A percentile compares a stretch with the other conserved stretches of the same genome.
phyloP scores from a whole-genome alignment of 23 tunicate genomes.

The Styela plicata region DNA sequence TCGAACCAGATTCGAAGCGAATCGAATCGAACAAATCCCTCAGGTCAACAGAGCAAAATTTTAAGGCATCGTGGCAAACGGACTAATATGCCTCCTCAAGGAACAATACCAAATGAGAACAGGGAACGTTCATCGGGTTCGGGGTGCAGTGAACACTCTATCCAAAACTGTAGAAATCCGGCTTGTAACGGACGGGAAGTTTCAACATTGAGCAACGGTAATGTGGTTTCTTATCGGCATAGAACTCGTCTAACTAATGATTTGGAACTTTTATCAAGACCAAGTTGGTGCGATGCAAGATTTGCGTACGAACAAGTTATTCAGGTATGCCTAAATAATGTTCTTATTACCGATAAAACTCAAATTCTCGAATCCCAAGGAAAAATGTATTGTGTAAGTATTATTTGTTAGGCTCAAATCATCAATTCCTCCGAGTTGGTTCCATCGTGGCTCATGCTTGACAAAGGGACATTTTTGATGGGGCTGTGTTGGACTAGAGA shows the following conservation, averaged over 20 bases:
- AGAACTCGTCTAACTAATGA: slow-evolving; percentile 42
- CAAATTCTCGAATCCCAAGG: too few relatives aligned
- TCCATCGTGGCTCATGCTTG: too few relatives aligned
- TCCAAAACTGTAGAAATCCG: background rate
- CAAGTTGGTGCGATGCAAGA: slow-evolving; percentile 94
- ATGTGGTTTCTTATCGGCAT: background rate
- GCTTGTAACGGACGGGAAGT: background rate
- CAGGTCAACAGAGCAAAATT: background rate
- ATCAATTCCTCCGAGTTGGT: too few relatives aligned
- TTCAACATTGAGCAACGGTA: background rate
- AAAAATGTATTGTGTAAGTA: too few relatives aligned
- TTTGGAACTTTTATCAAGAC: slow-evolving; percentile 71
- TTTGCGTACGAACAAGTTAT: slow-evolving; percentile 66
- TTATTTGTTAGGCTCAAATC: too few relatives aligned
- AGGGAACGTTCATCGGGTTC: background rate
- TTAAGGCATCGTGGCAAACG: slow-evolving; percentile 7
- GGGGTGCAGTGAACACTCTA: background rate
- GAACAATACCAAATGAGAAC: background rate
- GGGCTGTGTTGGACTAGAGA: too few relatives aligned
- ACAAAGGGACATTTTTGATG: too few relatives aligned
- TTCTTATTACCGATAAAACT: too few relatives aligned
- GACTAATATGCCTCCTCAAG: background rate
- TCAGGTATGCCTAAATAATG: slow-evolving; percentile 80
- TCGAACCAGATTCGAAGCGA: background rate
- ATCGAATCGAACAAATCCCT: background rate